Base-by-base conservation (phyloP, 1,140 invertebrate genomes). In the Scaptomyza hsui region DNA sequence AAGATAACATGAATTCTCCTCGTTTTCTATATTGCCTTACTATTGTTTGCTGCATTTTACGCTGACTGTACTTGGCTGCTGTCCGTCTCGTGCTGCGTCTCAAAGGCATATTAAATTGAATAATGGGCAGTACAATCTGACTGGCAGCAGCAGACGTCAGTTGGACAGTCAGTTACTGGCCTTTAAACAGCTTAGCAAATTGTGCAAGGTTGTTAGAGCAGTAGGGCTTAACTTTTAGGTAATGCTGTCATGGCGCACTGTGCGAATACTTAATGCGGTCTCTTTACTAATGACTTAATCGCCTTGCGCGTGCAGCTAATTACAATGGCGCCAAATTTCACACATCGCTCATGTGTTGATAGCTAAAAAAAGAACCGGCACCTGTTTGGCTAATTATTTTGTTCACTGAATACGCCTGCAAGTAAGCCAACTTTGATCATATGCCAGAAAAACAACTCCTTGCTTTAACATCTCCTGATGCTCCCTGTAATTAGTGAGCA, bases 321-420 rank as follows among this genome's bases (percentile, higher is more conserved):
- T 70, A 80, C 29, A 71, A 60, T 62, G 57, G 35, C 13, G 51
- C 39, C 35, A 47, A 57, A 49, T 53, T 57, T 49, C 49, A 55
- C 29, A 59, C 51, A 37, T 69, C 52, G 39, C 21, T 41, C 51
- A 73, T 53, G 18, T 12, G 21, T n/a, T 41, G 24, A 55, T 56
- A 60, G 41, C 53, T 79, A 60, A 69, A 72, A 59, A 45, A 62
- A 9, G 6, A 9, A 9, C 19, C 19, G 57, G 53, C 48, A 59
- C 53, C 60, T 76, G 55, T 47, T 49, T 19, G 49, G 63, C 62
- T 81, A 88, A 86, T 86, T 88, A 86, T 86, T 72, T 88, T 75
- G 82, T 88, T 88, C 82, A 86, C 44, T 88, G 82, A 88, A 81
- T 78, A 52, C 26, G 26, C 26, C 26, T 55, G 51, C 12, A 41